phyloP scores from a whole-genome alignment of 2,113 vertebrate genomes.

The Neotoma lepida region DNA sequence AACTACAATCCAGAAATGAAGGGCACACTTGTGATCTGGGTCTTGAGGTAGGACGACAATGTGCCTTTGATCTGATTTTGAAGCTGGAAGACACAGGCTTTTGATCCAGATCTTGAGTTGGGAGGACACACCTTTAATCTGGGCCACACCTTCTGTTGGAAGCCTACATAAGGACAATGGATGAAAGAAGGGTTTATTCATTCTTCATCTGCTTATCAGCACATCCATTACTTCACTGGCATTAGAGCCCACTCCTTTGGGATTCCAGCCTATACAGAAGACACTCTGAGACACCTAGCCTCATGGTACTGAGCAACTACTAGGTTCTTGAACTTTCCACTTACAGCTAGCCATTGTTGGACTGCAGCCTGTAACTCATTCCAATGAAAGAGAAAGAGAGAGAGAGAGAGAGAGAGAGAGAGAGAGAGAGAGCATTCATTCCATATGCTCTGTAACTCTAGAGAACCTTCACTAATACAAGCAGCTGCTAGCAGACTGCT shows the following conservation, averaged over 20 bases:
- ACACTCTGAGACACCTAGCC: not conserved
- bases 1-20: not conserved
- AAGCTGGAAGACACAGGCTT: no score
- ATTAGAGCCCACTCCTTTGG: not conserved
- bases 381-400: no score
- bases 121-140: not conserved
- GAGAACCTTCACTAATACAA: no score
- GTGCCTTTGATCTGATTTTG: not conserved
- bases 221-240: not conserved
- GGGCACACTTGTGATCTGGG: not conserved
- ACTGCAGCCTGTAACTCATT: no score
- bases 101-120: not conserved
- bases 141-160: not conserved
- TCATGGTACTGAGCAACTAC: not conserved
- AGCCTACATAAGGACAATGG: not conserved
- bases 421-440: no score
- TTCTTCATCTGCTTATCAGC: not conserved
- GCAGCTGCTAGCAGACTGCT: not conserved
- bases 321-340: not conserved
- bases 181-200: not conserved
- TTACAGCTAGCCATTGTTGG: no score
- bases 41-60: not conserved
- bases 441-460: no score
- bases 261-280: not conserved
- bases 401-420: no score